Base-by-base conservation (phyloP, 2,888 invertebrate genomes). In the Blastobasis adustella region DNA sequence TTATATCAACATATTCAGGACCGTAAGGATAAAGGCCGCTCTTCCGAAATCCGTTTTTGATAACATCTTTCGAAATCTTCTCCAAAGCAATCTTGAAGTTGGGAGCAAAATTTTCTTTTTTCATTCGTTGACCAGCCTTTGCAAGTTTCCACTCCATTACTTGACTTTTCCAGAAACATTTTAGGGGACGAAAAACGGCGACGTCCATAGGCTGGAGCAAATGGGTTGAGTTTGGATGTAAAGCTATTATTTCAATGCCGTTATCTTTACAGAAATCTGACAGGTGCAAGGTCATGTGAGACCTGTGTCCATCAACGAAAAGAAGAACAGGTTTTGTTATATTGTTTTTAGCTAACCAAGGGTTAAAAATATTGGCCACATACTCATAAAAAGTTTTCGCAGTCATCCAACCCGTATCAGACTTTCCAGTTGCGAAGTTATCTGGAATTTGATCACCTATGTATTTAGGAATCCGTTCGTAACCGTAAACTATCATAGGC, bases 321-420 rank as follows among this genome's bases (percentile, higher is more conserved):
- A 61, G 54, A 10, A 55, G 5, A n/a, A 54, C 40, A 7, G 57
- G 58, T 45, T 55, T 53, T 7, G 37, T 37, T 41, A 54, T 60
- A n/a, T 63, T 50, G 38, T 65, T 45, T 36, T 57, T 8, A 37
- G 62, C 49, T 7, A 55, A n/a, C 69, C 71, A 70, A 8, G 63
- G 62, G 51, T 66, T 52, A 54, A 75, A 71, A 37, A 71, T 54
- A 50, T 77, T 75, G 0, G 65, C 54, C 1, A 74, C 55, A 50
- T 69, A 76, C 56, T 75, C 70, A 58, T 55, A 75, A 57, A 75
- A 75, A 0, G 71, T 69, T 39, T 57, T 58, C 4, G 59, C 54
- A 38, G 61, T 65, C 71, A 76, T 77, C 71, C 67, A 74, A 1
- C 72, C 73, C 46, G 50, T 53, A 10, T 68, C 60, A 4, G 68